Percentiles rank a stretch among this genome's conserved stretches.
phyloP scores from a whole-genome alignment of 2,113 vertebrate species.

The Caretta caretta region DNA sequence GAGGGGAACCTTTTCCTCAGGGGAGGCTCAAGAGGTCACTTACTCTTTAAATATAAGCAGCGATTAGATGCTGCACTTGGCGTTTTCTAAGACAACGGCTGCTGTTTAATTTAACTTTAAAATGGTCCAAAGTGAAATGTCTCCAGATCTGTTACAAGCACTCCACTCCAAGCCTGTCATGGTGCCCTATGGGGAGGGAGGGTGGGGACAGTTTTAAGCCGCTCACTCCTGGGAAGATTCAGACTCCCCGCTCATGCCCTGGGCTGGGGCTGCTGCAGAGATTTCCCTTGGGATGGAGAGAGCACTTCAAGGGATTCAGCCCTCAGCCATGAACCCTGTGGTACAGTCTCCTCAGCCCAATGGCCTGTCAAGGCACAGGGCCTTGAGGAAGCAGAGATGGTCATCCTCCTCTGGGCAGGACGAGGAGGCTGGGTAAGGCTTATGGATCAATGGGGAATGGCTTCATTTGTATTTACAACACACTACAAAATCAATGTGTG shows the following conservation, averaged over 20 bases:
- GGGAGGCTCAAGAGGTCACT: slow-evolving; percentile 30
- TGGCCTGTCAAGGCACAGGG: not conserved
- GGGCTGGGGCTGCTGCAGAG: not conserved
- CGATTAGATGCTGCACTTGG: slow-evolving; percentile 50
- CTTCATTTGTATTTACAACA: not conserved
- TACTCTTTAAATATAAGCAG: slow-evolving; percentile 58
- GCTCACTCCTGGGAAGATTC: not conserved
- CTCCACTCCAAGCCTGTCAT: not conserved
- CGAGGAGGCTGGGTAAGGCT: fast-evolving
- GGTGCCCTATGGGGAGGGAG: not conserved
- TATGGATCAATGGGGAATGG: fast-evolving
- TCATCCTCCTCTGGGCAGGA: not conserved
- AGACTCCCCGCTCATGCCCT: not conserved
- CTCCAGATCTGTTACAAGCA: not conserved
- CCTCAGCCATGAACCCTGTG: not conserved
- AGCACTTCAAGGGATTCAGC: not conserved
- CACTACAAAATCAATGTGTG: not conserved
- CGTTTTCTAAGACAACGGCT: slow-evolving; percentile 17
- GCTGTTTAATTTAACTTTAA: slow-evolving; percentile 51
- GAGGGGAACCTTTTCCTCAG: not conserved
- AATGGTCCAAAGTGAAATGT: slow-evolving; percentile 13
- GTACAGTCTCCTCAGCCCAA: not conserved
- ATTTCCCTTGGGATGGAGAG: not conserved
- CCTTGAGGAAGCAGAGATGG: not conserved
- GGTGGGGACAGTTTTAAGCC: not conserved